Conservation (phyloP, 1,140 invertebrate genomes). For the Teleopsis dalmanni region DNA sequence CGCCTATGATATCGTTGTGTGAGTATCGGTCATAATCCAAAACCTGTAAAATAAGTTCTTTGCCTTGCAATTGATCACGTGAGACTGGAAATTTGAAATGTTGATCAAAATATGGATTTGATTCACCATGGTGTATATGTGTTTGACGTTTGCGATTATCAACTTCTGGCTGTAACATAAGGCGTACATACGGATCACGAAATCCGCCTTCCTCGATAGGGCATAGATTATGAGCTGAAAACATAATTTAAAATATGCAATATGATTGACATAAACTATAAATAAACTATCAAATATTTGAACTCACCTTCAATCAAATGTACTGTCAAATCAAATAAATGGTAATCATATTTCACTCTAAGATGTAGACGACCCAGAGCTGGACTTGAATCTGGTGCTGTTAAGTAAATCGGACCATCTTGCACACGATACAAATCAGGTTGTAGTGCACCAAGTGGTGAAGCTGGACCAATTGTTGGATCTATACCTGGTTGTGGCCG, state of each 20-base stretch:
- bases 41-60: conserved; percentile 66
- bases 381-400: conserved; percentile 48
- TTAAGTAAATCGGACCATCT: conserved; percentile 65
- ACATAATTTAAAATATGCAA: neutral
- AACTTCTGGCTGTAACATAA: conserved; percentile 68
- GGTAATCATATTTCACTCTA: conserved; percentile 81
- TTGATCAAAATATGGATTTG: conserved; percentile 74
- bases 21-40: conserved; percentile 57
- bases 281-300: neutral
- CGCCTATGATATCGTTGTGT: conserved; percentile 70
- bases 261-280: neutral
- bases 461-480: conserved; percentile 51
- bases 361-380: conserved; percentile 73
- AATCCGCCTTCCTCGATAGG: conserved; percentile 75
- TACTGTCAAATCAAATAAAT: conserved; percentile 77
- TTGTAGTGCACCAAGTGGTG: conserved; percentile 74
- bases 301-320: conserved; percentile 76
- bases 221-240: conserved; percentile 70
- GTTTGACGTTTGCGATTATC: conserved; percentile 77
- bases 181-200: conserved; percentile 76
- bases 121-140: conserved; percentile 64
- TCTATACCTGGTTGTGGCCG: conserved; percentile 33
- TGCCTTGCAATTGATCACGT: conserved; percentile 67
- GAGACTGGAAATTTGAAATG: conserved; percentile 80
- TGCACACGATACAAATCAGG: conserved; percentile 73